A percentile compares a stretch with the other conserved stretches of the same genome.
Conservation (phyloP, 2,797 vertebrate species). For the Danio choprae region DNA sequence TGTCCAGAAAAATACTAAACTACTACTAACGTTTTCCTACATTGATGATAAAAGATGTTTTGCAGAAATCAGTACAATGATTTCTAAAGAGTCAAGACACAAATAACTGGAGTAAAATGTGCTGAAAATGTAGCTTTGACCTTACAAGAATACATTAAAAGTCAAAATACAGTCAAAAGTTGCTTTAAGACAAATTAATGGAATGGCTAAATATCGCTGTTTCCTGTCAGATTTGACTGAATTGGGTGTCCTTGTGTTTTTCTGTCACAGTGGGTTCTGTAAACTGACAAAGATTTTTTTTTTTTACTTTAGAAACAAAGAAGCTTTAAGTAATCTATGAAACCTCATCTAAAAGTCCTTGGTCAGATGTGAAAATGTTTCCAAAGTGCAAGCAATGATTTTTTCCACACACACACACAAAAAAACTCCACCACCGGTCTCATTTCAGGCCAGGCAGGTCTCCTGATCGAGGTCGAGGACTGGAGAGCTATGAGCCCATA, state of each 20-base stretch:
- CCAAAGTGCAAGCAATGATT: neutral
- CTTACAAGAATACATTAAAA: too few species aligned
- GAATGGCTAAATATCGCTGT: neutral
- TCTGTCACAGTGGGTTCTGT: neutral
- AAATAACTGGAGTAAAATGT: too few species aligned
- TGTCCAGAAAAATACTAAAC: too few species aligned
- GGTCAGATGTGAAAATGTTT: neutral
- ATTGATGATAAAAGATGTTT: too few species aligned
- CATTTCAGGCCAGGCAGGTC: slow-evolving; percentile 90
- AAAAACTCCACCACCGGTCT: slow-evolving; percentile 12
- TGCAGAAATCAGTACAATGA: too few species aligned
- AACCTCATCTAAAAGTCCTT: neutral
- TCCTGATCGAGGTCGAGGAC: slow-evolving; percentile 88
- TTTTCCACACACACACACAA: neutral
- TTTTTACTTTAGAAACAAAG: too few species aligned
- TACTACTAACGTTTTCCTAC: too few species aligned
- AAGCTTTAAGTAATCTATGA: neutral
- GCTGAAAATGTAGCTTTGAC: too few species aligned
- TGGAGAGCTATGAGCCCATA: slow-evolving; percentile 96
- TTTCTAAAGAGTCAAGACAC: too few species aligned
- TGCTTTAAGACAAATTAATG: neutral
- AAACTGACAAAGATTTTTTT: neutral
- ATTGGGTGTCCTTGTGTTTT: neutral
- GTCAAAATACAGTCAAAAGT: neutral
- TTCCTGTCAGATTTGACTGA: neutral